phyloP scores from a whole-genome alignment of 2,888 invertebrate genomes.

The Bembecia ichneumoniformis region DNA sequence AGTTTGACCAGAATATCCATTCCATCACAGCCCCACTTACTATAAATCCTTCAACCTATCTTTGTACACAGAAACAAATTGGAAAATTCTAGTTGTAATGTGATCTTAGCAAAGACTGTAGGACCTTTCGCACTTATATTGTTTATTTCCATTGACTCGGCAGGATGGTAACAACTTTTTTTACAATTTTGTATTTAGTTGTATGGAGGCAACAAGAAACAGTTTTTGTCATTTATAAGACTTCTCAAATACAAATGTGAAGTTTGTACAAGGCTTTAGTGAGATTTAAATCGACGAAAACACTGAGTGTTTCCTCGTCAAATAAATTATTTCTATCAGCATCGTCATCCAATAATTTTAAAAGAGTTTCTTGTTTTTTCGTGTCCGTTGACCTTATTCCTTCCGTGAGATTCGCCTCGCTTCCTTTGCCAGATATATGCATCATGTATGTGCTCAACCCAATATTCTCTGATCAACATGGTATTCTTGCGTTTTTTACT shows the following conservation, averaged over 20 bases:
- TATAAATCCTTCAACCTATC: too few species aligned
- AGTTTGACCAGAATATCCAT: too few species aligned
- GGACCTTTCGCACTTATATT: too few species aligned
- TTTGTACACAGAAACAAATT: too few species aligned
- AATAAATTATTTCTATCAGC: background rate
- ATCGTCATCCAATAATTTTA: background rate
- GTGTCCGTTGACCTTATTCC: background rate
- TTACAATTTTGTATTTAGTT: too few species aligned
- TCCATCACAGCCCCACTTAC: too few species aligned
- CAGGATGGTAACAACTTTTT: too few species aligned
- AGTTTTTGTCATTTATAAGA: background rate
- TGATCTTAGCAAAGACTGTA: too few species aligned
- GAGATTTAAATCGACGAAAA: constrained; percentile 3
- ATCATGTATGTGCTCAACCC: background rate
- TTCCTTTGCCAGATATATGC: background rate
- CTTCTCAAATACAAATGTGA: constrained; percentile 4
- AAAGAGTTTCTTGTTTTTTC: background rate
- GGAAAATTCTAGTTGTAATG: too few species aligned
- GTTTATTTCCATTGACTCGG: too few species aligned
- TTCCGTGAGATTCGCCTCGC: background rate
- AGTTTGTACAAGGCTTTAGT: too few species aligned
- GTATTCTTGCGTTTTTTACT: background rate
- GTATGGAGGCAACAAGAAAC: too few species aligned
- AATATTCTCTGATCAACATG: background rate
- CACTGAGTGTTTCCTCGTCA: constrained; percentile 1